phyloP scores from a whole-genome alignment of 2,113 vertebrate genomes.

The Perca fluviatilis region DNA sequence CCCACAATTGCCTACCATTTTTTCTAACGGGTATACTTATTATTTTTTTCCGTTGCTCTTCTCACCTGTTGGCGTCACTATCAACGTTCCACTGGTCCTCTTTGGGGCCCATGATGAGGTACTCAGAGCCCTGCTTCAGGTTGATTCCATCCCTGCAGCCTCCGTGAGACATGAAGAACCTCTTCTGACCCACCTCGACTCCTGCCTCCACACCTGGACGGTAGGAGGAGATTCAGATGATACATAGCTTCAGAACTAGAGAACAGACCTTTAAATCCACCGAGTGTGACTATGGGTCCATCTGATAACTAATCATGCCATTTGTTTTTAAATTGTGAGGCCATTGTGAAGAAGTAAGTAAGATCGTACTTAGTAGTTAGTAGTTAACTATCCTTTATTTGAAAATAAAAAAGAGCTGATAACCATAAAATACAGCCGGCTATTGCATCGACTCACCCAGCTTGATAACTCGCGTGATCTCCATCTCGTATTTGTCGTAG shows the following conservation, averaged over 20 bases:
- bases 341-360: neutral
- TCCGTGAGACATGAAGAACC: slow-evolving; percentile 81
- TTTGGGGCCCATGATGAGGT: slow-evolving; percentile 81
- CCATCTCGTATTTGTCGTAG: slow-evolving; percentile 84
- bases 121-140: slow-evolving; percentile 73
- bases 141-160: slow-evolving; percentile 76
- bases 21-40: neutral
- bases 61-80: slow-evolving; percentile 63
- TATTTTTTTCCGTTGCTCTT: neutral
- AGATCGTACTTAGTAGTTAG: neutral
- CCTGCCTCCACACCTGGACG: slow-evolving; percentile 72
- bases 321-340: neutral
- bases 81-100: slow-evolving; percentile 78
- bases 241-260: neutral
- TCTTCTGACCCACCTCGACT: slow-evolving; percentile 60
- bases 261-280: neutral
- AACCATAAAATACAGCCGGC: neutral
- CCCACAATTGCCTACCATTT: too few relatives aligned
- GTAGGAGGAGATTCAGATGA: neutral
- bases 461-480: slow-evolving; percentile 81
- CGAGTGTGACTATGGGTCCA: neutral
- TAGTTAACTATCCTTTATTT: neutral
- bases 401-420: neutral
- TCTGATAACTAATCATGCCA: neutral
- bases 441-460: slow-evolving; percentile 69